A percentile compares a stretch with the other conserved stretches of the same genome.
phyloP scores from a whole-genome alignment of 2,113 vertebrate genomes.

The Romanogobio albipinnatus region DNA sequence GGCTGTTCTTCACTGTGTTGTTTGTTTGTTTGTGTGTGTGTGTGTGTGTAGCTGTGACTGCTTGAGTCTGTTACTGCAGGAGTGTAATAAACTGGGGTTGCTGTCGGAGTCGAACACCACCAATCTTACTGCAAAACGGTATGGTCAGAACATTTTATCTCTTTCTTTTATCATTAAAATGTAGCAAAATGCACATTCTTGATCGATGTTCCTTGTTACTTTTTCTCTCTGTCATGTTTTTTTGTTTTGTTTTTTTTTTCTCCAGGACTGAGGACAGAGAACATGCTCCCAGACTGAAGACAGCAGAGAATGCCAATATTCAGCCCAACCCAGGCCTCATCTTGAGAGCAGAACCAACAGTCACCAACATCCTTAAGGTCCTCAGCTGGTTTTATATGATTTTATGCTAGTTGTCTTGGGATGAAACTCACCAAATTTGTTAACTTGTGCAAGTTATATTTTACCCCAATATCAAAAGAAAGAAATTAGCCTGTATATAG shows the following conservation, averaged over 20 bases:
- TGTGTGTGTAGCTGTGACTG: conserved; percentile 87
- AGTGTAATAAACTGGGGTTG: conserved; percentile 93
- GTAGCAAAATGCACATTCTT: background rate
- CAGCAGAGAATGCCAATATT: conserved; percentile 93
- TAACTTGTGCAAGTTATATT: too few relatives aligned
- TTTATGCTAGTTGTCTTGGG: background rate
- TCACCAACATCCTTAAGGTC: conserved; percentile 98
- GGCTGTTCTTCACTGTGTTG: background rate
- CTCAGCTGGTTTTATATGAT: background rate
- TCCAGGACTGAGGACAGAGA: conserved; percentile 86
- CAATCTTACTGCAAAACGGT: conserved; percentile 89
- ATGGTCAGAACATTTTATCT: conserved; percentile 41
- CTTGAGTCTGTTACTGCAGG: conserved; percentile 88
- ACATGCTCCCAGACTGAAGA: conserved; percentile 85
- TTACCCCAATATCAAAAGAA: too few relatives aligned
- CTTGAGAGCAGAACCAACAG: conserved; percentile 93
- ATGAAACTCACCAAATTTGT: too few relatives aligned
- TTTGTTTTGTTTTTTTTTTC: conserved; percentile 36
- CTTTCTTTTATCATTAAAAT: background rate
- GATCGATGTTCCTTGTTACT: background rate
- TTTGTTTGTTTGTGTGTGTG: background rate
- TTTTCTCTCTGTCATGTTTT: too few relatives aligned
- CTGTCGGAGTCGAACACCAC: conserved; percentile 85
- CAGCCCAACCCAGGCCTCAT: conserved; percentile 96
- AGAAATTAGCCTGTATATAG: too few relatives aligned